Evolutionary conservation across 2,797 vertebrate genomes (phyloP), one percentile per base, ranked within the genome.

Genomic region (Myripristis murdjan): DNA sequence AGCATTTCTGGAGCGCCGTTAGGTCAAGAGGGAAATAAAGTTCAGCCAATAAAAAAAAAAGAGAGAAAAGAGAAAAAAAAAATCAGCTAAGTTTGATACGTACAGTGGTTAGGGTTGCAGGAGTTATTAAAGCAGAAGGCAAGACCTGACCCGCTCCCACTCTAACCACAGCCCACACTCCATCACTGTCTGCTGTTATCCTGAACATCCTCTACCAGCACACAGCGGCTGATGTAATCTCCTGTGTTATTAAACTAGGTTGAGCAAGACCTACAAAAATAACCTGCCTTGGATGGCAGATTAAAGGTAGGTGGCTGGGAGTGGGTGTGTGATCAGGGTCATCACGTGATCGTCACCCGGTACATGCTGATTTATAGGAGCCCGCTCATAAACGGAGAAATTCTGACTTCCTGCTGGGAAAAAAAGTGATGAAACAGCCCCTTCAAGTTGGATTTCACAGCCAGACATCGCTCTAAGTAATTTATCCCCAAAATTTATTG

Each of bases 191-290:
- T 23, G 12, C 11, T 37, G 35, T 2, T 37, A 3, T 10, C 10
- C 10, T 37, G 35, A 14, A 37, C 35, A 37, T 12, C 35, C 37
- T 37, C 35, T 2, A 37, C 9, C 10, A 37, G 9, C 33, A 37
- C 12, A 11, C 35, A 48, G 65, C 65, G 64, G 10, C 47, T 70
- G 73, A 75, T 43, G 65, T 11, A 14, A 70, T 31, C 48, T 2
- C 33, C 24, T 14, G 18, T 9, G 39, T 62, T 43, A 9, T 24
- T 48, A 5, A 15, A 22, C 24, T 5, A 16, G 33, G 53, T 18
- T 51, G 52, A 69, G 60, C 53, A 59, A 26, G 54, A 7, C 3
- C 75, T 54, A 55, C 55, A 68, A 64, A 49, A 69, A 64, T 28
- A 37, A 11, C 10, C 49, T 22, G 22, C 15, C 8, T 12, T 31